These are phyloP conservation scores for Dynastes maya DNA, from an alignment of 2,888 invertebrate genomes.

Conservation along the genomic window DNA sequence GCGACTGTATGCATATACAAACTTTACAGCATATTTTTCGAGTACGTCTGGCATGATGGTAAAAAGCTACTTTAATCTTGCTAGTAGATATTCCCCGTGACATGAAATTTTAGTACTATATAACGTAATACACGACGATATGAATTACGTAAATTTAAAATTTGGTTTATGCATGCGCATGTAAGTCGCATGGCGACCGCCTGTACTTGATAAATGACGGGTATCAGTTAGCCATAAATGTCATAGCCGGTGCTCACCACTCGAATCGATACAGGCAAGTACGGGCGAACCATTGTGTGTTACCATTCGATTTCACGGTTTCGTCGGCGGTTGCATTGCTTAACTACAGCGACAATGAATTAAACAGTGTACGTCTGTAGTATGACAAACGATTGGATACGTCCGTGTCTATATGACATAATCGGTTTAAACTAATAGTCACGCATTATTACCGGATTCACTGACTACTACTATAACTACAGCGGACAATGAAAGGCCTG, in stretches of 20 bases:
- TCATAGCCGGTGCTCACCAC: conserved; percentile 4
- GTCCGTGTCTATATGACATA: background rate
- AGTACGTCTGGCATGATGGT: background rate
- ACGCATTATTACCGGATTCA: background rate
- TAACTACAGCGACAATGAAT: conserved; percentile 21
- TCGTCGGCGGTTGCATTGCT: conserved; percentile 15
- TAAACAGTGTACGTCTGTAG: conserved; percentile 11
- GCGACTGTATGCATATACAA: no score
- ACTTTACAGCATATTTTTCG: background rate
- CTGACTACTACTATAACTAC: background rate
- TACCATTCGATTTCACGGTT: conserved; percentile 29
- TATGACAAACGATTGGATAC: conserved; percentile 21
- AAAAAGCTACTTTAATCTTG: conserved; percentile 1
- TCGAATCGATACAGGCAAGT: conserved; percentile 24
- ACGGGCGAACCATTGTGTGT: conserved; percentile 2
- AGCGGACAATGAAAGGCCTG: background rate
- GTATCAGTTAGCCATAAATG: conserved; percentile 19
- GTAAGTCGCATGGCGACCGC: conserved; percentile 6
- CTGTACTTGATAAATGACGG: conserved; percentile 13
- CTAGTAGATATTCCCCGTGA: background rate
- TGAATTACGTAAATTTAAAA: conserved; percentile 10
- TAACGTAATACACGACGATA: background rate
- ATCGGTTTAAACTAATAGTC: background rate
- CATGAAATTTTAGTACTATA: background rate
- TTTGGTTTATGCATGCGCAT: conserved; percentile 11